phyloP scores from a whole-genome alignment of 1,140 invertebrate species.

The Drosophila tropicalis region DNA sequence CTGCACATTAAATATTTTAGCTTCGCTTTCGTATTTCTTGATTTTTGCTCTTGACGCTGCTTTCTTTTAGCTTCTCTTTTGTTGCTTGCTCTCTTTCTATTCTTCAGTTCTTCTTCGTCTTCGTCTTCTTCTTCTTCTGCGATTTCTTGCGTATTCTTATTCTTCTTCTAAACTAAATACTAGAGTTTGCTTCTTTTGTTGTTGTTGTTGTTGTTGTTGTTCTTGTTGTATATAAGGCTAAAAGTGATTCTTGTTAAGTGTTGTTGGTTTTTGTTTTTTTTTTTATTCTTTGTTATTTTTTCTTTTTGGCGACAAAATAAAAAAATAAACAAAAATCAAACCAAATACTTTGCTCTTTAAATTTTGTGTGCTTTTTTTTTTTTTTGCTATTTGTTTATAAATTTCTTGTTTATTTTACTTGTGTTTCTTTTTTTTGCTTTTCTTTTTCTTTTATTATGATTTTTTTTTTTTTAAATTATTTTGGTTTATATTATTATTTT shows the following conservation, averaged over 20 bases:
- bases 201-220: constrained; percentile 9
- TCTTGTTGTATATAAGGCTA: constrained; percentile 72
- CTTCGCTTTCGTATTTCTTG: constrained; percentile 10
- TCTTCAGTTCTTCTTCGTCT: not conserved
- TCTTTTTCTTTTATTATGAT: constrained; percentile 7
- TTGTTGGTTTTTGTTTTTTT: constrained; percentile 13
- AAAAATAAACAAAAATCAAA: constrained; percentile 23
- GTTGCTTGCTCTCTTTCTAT: not conserved
- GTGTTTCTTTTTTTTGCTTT: constrained; percentile 28
- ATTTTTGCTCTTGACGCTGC: constrained; percentile 5
- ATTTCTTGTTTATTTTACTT: constrained; percentile 30
- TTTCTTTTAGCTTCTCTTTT: constrained; percentile 5
- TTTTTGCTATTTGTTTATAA: constrained; percentile 15
- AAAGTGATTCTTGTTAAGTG: constrained; percentile 56
- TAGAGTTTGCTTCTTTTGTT: constrained; percentile 25
- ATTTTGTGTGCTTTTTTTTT: constrained; percentile 20
- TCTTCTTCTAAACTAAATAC: constrained; percentile 37
- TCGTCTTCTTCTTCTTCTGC: constrained; percentile 20
- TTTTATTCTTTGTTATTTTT: constrained; percentile 26
- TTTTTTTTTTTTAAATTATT: constrained; percentile 12
- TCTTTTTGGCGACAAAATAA: constrained; percentile 5
- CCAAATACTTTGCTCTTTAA: constrained; percentile 59
- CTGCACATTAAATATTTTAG: constrained; percentile 8
- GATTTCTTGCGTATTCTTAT: constrained; percentile 1
- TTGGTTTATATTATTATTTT: constrained; percentile 39